Base-by-base conservation (phyloP, 2,888 invertebrate genomes). In the Argyra leucocephala region DNA sequence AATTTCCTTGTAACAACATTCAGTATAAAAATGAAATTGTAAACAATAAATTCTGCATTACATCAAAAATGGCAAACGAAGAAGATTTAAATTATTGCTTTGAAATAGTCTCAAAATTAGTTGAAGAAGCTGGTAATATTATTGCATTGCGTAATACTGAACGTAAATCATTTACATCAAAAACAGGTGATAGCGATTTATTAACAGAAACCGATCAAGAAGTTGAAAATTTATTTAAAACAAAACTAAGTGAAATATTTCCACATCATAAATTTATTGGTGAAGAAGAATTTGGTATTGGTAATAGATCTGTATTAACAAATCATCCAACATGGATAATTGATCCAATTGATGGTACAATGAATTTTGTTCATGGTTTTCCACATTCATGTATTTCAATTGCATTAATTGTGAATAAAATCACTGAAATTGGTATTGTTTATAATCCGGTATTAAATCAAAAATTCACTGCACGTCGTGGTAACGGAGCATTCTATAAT, bases 311-410 rank as follows among this genome's bases (percentile, higher is more conserved):
- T 68, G 83, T 86, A 69, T 80, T 96, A 62, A 95, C 95, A 0
- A 88, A 94, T 74, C 88, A 85, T 0, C 97, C 98, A 6, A 99
- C 98, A 0, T 97, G 96, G 96, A 90, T 97, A 63, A 96, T 96
- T 68, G 96, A 99, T 80, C 99, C 99, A 0, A 90, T 99, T 7
- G 99, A 99, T 81, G 99, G 99, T 2, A 99, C 99, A 0, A 90
- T 96, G 85, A 99, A 99, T 80, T 99, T 99, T 78, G 91, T 99
- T 2, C 93, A 93, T 74, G 88, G 89, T 0, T 91, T 93, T 78
- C 96, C 96, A 1, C 90, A 91, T 75, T 89, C 89, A 22, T 93
- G 93, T 74, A 90, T 97, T 72, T 96, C 96, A 0, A 84, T 97
- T 63, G 97, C 88, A 0, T 81, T 96, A 5, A 83, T 89, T 62